Evolutionary conservation across 2,113 vertebrate species (phyloP).

Genomic region (Holacanthus passer): DNA sequence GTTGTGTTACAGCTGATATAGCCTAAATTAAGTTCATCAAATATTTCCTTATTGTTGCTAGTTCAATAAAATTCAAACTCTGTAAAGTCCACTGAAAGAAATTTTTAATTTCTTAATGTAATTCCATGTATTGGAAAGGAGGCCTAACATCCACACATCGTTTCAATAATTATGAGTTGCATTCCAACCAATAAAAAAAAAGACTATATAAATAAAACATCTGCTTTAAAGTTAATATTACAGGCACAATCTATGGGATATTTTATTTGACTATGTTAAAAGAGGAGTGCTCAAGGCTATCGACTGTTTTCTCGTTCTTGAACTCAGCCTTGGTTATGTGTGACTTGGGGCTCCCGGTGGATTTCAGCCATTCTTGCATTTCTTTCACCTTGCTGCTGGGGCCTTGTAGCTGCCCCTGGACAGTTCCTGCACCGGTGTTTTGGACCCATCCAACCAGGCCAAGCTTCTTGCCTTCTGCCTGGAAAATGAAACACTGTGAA

Average conservation of each 20-base stretch:
- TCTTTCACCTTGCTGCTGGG: slow-evolving; percentile 82
- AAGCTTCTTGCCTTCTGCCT: slow-evolving; percentile 90
- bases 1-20: not conserved
- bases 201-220: slow-evolving; percentile 72
- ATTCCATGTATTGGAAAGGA: slow-evolving; percentile 23
- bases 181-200: slow-evolving; percentile 34
- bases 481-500: slow-evolving; percentile 28
- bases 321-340: slow-evolving; percentile 89
- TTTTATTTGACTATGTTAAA: slow-evolving; percentile 86
- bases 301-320: slow-evolving; percentile 88
- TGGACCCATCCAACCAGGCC: slow-evolving; percentile 96
- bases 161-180: not conserved
- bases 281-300: slow-evolving; percentile 84
- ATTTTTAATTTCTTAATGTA: slow-evolving; percentile 42
- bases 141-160: slow-evolving; percentile 2
- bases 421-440: slow-evolving; percentile 90
- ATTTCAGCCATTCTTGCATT: slow-evolving; percentile 93
- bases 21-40: not conserved
- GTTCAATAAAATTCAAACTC: slow-evolving; percentile 28
- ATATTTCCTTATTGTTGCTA: not conserved
- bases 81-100: not conserved
- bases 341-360: slow-evolving; percentile 92
- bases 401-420: slow-evolving; percentile 92
- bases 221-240: slow-evolving; percentile 17
- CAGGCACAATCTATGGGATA: not conserved